These are phyloP conservation scores for Porites evermanni DNA, from an alignment of 92 coral and sea anemone genomes.

Conservation along the genomic window DNA sequence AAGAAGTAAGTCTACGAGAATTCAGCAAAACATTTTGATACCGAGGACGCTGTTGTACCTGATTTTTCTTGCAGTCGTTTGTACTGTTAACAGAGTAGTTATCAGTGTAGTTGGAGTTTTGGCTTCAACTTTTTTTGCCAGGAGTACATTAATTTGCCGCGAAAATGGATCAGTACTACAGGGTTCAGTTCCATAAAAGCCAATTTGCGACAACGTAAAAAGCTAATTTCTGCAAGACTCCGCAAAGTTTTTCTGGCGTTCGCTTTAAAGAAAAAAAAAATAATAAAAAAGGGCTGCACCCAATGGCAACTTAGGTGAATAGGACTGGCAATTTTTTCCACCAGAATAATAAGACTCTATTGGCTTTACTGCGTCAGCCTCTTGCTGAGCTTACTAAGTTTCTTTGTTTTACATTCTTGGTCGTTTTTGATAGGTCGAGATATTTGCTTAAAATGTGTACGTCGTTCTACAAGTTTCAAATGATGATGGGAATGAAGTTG, in stretches of 20 bases:
- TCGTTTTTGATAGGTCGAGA: constrained; percentile 80
- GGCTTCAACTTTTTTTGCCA: too few relatives aligned
- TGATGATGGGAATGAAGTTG: constrained; percentile 96
- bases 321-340: too few relatives aligned
- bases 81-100: too few relatives aligned
- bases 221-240: not conserved
- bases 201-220: not conserved
- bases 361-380: too few relatives aligned
- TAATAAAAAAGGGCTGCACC: too few relatives aligned
- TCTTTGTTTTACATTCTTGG: not conserved
- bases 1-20: constrained; percentile 76
- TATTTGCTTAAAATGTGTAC: constrained; percentile 97
- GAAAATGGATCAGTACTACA: too few relatives aligned
- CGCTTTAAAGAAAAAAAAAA: not conserved
- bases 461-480: constrained; percentile 96
- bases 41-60: not conserved
- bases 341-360: too few relatives aligned
- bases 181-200: not conserved
- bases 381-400: not conserved
- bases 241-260: not conserved
- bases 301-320: too few relatives aligned
- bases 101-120: too few relatives aligned
- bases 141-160: too few relatives aligned
- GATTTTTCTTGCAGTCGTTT: too few relatives aligned
- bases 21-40: too few relatives aligned